Evolutionary conservation across 2,888 invertebrate genomes (phyloP).

Genomic region (Campopleginae sp.): DNA sequence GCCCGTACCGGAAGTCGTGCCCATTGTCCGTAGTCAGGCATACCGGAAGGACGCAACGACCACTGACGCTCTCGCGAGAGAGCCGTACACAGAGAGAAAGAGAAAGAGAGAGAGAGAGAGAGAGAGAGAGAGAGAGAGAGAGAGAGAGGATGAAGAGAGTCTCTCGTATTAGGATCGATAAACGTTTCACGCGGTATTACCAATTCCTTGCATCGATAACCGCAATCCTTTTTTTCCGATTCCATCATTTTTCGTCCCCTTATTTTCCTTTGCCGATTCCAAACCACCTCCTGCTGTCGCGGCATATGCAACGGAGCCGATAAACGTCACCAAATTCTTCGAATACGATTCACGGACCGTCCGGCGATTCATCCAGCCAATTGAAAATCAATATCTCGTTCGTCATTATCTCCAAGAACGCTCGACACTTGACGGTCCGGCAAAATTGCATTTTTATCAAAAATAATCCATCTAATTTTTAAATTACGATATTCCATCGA

Average conservation of each 20-base stretch:
- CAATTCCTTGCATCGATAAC: slow-evolving; percentile 64
- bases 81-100: slow-evolving; percentile 12
- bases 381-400: slow-evolving; percentile 62
- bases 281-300: background rate
- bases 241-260: slow-evolving; percentile 22
- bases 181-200: slow-evolving; percentile 59
- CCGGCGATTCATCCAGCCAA: slow-evolving; percentile 38
- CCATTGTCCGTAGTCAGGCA: slow-evolving; percentile 68
- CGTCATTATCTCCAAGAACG: background rate
- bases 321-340: slow-evolving; percentile 51
- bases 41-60: slow-evolving; percentile 69
- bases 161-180: slow-evolving; percentile 62
- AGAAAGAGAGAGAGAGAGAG: slow-evolving; percentile 38
- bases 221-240: slow-evolving; percentile 39
- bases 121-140: slow-evolving; percentile 44
- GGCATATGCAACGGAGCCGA: background rate
- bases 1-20: slow-evolving; percentile 67
- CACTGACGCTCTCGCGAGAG: slow-evolving; percentile 57
- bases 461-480: background rate
- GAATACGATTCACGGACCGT: slow-evolving; percentile 31
- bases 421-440: background rate
- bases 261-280: background rate
- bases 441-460: background rate
- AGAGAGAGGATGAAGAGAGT: slow-evolving; percentile 7
- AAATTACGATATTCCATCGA: background rate